These are phyloP conservation scores for Darwinula stevensoni DNA, from an alignment of 2,888 invertebrate species.

Conservation along the genomic window DNA sequence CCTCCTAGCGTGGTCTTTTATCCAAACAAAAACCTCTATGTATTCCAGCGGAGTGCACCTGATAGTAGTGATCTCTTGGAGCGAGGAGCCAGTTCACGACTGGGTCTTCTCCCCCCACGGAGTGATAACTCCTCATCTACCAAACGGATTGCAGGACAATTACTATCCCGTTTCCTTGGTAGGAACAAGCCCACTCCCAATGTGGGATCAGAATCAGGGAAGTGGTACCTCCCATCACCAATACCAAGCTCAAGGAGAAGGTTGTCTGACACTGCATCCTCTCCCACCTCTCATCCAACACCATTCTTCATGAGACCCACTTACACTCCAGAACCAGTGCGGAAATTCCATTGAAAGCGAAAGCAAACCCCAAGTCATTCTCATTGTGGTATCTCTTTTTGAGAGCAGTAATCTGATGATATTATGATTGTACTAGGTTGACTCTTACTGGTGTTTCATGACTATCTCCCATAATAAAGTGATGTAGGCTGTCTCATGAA, in stretches of 20 bases:
- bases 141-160: too few species aligned
- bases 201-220: too few species aligned
- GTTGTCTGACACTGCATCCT: background rate
- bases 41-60: background rate
- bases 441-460: background rate
- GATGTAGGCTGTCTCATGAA: background rate
- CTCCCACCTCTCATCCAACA: background rate
- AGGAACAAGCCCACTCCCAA: too few species aligned
- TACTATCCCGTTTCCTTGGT: too few species aligned
- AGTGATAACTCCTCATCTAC: too few species aligned
- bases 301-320: background rate
- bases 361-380: background rate
- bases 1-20: constrained; percentile 1
- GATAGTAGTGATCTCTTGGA: background rate
- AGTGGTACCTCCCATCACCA: background rate
- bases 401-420: too few species aligned
- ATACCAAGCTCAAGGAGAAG: background rate
- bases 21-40: constrained; percentile 1
- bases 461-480: background rate
- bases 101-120: too few species aligned
- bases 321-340: constrained; percentile 1
- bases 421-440: background rate
- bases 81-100: constrained; percentile 1
- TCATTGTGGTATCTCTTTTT: background rate
- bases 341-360: background rate